Evolutionary conservation across 35 echinoderm and acorn worm genomes (phyloP), one percentile per base, ranked within the genome.

Genomic region (Heliocidaris erythrogramma): DNA sequence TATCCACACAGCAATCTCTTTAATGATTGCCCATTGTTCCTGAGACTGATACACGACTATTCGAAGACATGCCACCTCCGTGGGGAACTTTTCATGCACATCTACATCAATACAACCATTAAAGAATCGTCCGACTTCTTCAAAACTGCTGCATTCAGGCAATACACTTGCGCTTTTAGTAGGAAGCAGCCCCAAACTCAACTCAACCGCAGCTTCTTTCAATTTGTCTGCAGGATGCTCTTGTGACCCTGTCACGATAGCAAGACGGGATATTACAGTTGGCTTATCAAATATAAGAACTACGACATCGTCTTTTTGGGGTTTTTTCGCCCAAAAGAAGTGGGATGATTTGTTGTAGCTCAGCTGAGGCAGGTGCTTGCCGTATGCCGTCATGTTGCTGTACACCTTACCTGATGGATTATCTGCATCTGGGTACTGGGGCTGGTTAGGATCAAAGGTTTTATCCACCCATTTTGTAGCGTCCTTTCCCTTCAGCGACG

Each of bases 1-100:
- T 88, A 61, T 89, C 98, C 98, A 99, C 48, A 99, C 94, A 85
- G 96, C 98, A 59, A 99, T 97, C 93, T 99, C 98, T 53, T 94
- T 85, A 32, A 99, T 86, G 5, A 96, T 47, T 14, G 97, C 85
- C 98, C 98, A 99, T n/a, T 95, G 94, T 30, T 89, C 87, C 52
- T 99, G 98, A 85, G 89, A 93, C 61, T 94, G 88, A 31, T 88
- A 93, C 31, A 99, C 60, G 7, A 65, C 90, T 13, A 96, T 84
- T n/a, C 95, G 95, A 13, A 99, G 30, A 91, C 98, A 99, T 21
- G 86, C 94, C 14, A 97, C 90, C n/a, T 88, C 42, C 89, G 32
- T 94, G 32, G 94, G 92, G 30, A 93, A 85, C 7, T 49, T 95
- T 42, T 92, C 71, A 5, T 88, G 49, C 5, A 99, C 65, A 92